These are phyloP conservation scores for Ctena decussata DNA, from an alignment of 2,888 invertebrate genomes.

Conservation along the genomic window DNA sequence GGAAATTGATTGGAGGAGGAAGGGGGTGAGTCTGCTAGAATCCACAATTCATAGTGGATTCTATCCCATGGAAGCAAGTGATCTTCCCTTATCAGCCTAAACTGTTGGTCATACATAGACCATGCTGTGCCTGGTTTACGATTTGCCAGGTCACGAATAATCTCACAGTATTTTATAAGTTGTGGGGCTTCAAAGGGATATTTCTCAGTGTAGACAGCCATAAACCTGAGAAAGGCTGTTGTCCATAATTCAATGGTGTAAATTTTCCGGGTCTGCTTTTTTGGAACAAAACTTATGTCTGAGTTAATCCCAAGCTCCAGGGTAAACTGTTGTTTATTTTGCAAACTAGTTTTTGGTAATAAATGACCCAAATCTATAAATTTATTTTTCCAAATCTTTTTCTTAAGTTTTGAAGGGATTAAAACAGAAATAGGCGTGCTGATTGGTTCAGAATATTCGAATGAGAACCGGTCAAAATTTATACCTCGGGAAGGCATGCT, in stretches of 20 bases:
- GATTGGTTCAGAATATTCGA: too few relatives aligned
- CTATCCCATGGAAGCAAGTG: constrained; percentile 23
- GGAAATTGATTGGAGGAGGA: too few relatives aligned
- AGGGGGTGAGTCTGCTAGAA: constrained; percentile 29
- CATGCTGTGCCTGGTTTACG: constrained; percentile 10
- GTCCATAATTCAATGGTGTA: constrained; percentile 12
- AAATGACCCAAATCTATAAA: too few relatives aligned
- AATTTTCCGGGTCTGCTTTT: not conserved
- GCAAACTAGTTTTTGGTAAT: too few relatives aligned
- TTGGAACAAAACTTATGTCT: not conserved
- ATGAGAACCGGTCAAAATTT: too few relatives aligned
- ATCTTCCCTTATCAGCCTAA: constrained; percentile 7
- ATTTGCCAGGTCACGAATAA: constrained; percentile 12
- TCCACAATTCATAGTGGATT: constrained; percentile 10
- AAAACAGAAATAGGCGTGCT: too few relatives aligned
- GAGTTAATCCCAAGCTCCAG: not conserved
- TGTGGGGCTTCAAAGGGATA: not conserved
- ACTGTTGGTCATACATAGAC: constrained; percentile 16
- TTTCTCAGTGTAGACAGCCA: constrained; percentile 1
- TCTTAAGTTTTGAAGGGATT: too few relatives aligned
- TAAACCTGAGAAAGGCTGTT: constrained; percentile 4
- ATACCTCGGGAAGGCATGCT: too few relatives aligned
- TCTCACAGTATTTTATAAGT: constrained; percentile 22
- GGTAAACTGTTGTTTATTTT: too few relatives aligned
- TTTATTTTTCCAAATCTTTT: too few relatives aligned